Conservation (phyloP, 1,140 invertebrate species). For the Orius laevigatus region DNA sequence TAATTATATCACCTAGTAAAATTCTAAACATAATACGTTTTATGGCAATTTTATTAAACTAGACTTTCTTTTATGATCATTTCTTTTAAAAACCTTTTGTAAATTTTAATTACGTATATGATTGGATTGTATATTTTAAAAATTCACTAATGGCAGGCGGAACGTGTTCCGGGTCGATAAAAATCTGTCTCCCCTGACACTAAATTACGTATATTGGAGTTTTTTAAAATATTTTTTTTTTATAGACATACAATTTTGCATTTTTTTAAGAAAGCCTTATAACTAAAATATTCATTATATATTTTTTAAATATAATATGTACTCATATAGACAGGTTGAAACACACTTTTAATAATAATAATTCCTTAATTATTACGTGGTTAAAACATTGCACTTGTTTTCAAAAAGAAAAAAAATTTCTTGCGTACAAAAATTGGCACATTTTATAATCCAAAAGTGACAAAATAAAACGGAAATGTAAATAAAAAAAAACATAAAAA, state of each 20-base stretch:
- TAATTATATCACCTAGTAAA: conserved; percentile 15
- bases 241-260: no score
- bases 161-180: no score
- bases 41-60: conserved; percentile 15
- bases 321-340: conserved; percentile 9
- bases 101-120: not conserved
- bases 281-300: no score
- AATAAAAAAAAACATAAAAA: conserved; percentile 6
- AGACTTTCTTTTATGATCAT: conserved; percentile 9
- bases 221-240: no score
- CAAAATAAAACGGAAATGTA: not conserved
- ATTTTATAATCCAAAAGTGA: conserved; percentile 1
- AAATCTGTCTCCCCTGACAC: no score
- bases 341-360: conserved; percentile 8
- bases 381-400: conserved; percentile 11
- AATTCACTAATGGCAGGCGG: not conserved
- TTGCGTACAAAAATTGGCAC: conserved; percentile 8
- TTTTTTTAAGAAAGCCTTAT: no score
- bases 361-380: conserved; percentile 8
- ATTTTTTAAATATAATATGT: no score
- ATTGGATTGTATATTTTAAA: not conserved
- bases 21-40: conserved; percentile 15
- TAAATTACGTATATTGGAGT: no score
- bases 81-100: not conserved
- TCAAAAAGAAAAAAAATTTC: conserved; percentile 6